Evolutionary conservation across 1,140 invertebrate species (phyloP).

Genomic region (Radopholus similis): DNA sequence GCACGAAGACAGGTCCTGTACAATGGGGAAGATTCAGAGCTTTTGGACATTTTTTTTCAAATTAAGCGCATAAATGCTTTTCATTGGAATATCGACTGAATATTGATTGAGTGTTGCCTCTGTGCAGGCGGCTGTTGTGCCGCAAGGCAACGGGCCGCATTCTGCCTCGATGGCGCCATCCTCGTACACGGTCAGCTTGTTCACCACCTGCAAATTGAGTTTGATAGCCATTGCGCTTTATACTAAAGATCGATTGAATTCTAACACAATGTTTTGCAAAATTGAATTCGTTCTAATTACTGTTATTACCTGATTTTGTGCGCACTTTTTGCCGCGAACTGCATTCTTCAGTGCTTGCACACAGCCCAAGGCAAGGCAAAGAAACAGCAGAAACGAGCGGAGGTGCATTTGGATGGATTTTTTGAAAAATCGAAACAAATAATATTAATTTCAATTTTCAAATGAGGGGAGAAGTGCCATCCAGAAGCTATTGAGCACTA

Average conservation of each 20-base stretch:
- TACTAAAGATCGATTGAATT: background rate
- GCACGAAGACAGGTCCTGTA: conserved; percentile 43
- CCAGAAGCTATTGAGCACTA: too few species aligned
- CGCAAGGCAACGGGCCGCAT: conserved; percentile 59
- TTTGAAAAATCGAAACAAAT: background rate
- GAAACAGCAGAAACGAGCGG: background rate
- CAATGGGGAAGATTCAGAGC: conserved; percentile 25
- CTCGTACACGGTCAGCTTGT: conserved; percentile 58
- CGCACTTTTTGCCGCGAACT: conserved; percentile 13
- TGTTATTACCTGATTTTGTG: conserved; percentile 4
- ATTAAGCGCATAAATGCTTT: conserved; percentile 2
- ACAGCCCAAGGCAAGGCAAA: background rate
- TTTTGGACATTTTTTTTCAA: background rate
- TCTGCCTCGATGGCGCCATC: conserved; percentile 60
- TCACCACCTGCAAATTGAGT: conserved; percentile 45
- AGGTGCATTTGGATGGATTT: background rate
- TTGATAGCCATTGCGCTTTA: background rate
- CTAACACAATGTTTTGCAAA: background rate
- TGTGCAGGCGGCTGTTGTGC: conserved; percentile 42
- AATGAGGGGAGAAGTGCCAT: too few species aligned
- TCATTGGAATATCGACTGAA: too few species aligned
- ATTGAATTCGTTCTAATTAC: background rate
- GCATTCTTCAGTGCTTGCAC: background rate
- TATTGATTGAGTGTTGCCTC: too few species aligned
- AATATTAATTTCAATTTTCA: background rate